Evolutionary conservation across 2,888 invertebrate species (phyloP).

Genomic region (Drosophila infuscata): DNA sequence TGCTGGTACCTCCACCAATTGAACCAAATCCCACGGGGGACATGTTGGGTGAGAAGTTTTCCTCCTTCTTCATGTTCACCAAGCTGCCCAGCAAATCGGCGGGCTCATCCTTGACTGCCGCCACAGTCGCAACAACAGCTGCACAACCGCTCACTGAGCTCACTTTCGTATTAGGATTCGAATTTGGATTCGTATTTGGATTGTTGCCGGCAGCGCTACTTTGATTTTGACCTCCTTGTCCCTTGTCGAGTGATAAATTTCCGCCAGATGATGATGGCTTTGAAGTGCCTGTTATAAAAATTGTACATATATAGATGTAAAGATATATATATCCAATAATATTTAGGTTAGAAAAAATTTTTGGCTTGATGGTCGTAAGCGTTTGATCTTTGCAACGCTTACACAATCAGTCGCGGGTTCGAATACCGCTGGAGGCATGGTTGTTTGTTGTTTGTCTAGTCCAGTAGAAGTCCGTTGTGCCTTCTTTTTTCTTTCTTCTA

Average conservation of each 20-base stretch:
- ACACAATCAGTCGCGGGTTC: too few species aligned
- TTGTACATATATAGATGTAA: neutral
- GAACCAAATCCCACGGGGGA: constrained; percentile 83
- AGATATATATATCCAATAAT: neutral
- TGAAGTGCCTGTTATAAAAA: constrained; percentile 16
- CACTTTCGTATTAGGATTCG: constrained; percentile 20
- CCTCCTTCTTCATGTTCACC: constrained; percentile 81
- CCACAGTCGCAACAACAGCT: constrained; percentile 3
- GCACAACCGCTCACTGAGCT: constrained; percentile 1
- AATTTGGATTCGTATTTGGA: neutral
- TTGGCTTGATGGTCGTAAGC: too few species aligned
- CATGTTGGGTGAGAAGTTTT: constrained; percentile 77
- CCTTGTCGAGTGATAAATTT: neutral
- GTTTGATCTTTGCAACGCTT: too few species aligned
- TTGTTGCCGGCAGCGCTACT: constrained; percentile 6
- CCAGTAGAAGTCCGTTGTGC: too few species aligned
- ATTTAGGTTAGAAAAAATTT: neutral
- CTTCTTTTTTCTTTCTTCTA: too few species aligned
- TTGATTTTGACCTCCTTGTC: constrained; percentile 7
- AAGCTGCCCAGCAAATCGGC: constrained; percentile 69
- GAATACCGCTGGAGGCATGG: too few species aligned
- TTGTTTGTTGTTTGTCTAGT: too few species aligned
- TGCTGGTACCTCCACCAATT: constrained; percentile 54
- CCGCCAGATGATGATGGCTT: constrained; percentile 9
- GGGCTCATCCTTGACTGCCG: constrained; percentile 72